These are phyloP conservation scores for Heliothis subflexa DNA, from an alignment of 1,140 invertebrate genomes.

Conservation along the genomic window DNA sequence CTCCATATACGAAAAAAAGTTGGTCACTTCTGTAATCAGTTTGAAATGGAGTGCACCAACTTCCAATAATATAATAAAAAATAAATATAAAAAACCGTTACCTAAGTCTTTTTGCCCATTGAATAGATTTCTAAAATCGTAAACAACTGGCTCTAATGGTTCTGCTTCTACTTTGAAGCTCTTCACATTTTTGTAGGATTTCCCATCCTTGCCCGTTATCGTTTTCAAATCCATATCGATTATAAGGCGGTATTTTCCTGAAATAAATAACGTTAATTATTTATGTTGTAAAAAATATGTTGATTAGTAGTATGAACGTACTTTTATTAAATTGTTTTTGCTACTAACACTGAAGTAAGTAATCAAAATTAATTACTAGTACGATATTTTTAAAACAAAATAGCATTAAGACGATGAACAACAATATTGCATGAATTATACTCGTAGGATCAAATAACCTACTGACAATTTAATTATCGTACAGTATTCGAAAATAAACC, in stretches of 20 bases:
- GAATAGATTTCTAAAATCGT: slow-evolving; percentile 81
- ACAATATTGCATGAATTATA: not conserved
- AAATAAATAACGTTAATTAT: not conserved
- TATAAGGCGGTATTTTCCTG: slow-evolving; percentile 9
- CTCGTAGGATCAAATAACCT: not conserved
- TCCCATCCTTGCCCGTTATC: slow-evolving; percentile 9
- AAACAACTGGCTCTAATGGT: slow-evolving; percentile 56
- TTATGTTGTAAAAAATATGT: not conserved
- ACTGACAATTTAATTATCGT: not conserved
- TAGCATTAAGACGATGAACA: not conserved
- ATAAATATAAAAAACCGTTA: slow-evolving; percentile 37
- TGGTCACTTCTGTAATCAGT: too few relatives aligned
- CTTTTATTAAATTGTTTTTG: too few relatives aligned
- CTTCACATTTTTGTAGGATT: slow-evolving; percentile 49
- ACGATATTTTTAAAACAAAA: not conserved
- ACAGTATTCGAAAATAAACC: not conserved
- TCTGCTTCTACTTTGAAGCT: slow-evolving; percentile 52
- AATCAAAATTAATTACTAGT: too few relatives aligned
- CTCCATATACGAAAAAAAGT: too few relatives aligned
- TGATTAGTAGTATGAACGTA: too few relatives aligned
- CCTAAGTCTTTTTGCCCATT: slow-evolving; percentile 82
- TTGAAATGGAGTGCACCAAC: not conserved
- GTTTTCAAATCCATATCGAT: slow-evolving; percentile 11
- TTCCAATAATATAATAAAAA: slow-evolving; percentile 49
- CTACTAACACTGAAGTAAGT: too few relatives aligned